phyloP scores from a whole-genome alignment of 2,113 vertebrate genomes.

The Telmatochromis sp. region DNA sequence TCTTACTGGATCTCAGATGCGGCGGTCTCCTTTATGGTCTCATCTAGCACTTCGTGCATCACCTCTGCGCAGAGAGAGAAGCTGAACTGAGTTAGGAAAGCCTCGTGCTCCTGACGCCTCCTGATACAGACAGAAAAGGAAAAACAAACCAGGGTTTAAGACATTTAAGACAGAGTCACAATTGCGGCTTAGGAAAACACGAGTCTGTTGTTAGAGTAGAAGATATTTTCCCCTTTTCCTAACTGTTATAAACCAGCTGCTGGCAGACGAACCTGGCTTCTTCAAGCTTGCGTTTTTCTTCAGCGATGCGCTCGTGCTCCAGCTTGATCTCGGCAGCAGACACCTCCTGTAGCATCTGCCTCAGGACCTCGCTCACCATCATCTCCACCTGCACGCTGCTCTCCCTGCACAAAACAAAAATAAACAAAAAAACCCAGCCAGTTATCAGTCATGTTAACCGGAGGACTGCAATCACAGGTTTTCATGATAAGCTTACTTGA shows the following conservation, averaged over 20 bases:
- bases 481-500: slow-evolving; percentile 64
- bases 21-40: slow-evolving; percentile 69
- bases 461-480: neutral
- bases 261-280: slow-evolving; percentile 74
- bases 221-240: neutral
- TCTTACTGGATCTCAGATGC: slow-evolving; percentile 76
- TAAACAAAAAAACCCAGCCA: neutral
- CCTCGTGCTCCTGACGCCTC: slow-evolving; percentile 76
- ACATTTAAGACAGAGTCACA: neutral
- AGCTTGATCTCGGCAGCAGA: slow-evolving; percentile 55
- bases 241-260: neutral
- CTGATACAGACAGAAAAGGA: slow-evolving; percentile 48
- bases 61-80: slow-evolving; percentile 73
- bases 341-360: slow-evolving; percentile 68
- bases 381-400: slow-evolving; percentile 68
- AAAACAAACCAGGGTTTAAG: neutral
- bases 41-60: slow-evolving; percentile 72
- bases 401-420: slow-evolving; percentile 57
- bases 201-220: neutral
- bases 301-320: slow-evolving; percentile 72
- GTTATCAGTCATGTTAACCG: neutral
- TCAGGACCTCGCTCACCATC: slow-evolving; percentile 68
- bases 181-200: neutral
- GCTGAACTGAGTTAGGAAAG: slow-evolving; percentile 73
- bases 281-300: slow-evolving; percentile 77